These are phyloP conservation scores for Aphaenogaster rudis DNA, from an alignment of 1,140 invertebrate genomes.

Conservation along the genomic window DNA sequence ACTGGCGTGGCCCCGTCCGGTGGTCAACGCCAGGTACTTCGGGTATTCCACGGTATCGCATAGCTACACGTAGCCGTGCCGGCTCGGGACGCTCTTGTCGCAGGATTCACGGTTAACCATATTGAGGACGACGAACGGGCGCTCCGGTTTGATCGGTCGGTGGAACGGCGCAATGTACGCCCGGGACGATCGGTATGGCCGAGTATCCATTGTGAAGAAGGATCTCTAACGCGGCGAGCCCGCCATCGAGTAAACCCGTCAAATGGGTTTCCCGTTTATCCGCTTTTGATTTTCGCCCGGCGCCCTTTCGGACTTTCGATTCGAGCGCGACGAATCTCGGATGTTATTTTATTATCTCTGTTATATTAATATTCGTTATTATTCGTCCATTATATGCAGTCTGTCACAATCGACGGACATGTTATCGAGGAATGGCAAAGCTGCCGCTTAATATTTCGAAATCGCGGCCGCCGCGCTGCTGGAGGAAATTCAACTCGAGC, in stretches of 20 bases:
- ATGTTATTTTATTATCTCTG: not conserved
- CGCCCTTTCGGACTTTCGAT: not conserved
- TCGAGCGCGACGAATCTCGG: not conserved
- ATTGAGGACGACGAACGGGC: slow-evolving; percentile 60
- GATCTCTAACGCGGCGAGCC: not conserved
- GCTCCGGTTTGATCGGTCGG: slow-evolving; percentile 28
- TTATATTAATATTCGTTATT: not conserved
- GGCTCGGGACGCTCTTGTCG: slow-evolving; percentile 70
- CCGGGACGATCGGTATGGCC: slow-evolving; percentile 4
- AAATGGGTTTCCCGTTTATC: not conserved
- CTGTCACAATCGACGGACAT: not conserved
- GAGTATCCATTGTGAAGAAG: slow-evolving; percentile 8
- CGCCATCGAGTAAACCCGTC: not conserved
- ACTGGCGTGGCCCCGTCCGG: slow-evolving; percentile 48
- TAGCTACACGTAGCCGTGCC: slow-evolving; percentile 69
- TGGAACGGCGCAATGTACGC: not conserved
- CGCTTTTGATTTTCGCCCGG: not conserved
- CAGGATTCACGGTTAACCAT: slow-evolving; percentile 71
- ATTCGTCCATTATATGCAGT: not conserved
- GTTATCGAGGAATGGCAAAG: slow-evolving; percentile 33
- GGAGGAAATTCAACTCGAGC: slow-evolving; percentile 73
- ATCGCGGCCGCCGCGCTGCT: slow-evolving; percentile 27
- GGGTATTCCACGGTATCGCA: slow-evolving; percentile 74
- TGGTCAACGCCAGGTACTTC: slow-evolving; percentile 67
- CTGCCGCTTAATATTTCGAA: slow-evolving; percentile 46